Conservation (phyloP, 2,113 vertebrate genomes). For the Chloebia gouldiae region DNA sequence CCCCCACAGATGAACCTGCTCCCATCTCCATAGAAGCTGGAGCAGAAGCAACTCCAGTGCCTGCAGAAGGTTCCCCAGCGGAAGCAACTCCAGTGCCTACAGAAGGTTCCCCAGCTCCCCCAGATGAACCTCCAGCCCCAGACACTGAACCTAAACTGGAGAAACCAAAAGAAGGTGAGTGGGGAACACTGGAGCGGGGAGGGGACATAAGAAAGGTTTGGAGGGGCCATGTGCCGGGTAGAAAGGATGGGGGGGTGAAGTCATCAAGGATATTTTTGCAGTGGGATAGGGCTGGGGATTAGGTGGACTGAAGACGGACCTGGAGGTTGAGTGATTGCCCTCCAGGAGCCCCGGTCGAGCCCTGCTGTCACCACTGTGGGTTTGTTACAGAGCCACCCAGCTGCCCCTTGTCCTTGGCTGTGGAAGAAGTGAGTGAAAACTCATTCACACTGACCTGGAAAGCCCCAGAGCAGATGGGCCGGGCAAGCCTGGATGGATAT, state of each 20-base stretch:
- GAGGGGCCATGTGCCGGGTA: background rate
- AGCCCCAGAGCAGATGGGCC: conserved; percentile 76
- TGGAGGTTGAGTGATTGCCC: background rate
- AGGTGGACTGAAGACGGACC: background rate
- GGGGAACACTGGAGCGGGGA: background rate
- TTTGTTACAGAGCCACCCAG: conserved; percentile 79
- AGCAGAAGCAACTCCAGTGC: background rate
- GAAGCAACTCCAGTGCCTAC: background rate
- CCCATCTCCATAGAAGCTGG: background rate
- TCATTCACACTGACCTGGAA: conserved; percentile 86
- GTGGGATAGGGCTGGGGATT: background rate
- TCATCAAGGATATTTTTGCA: background rate
- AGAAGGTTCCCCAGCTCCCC: background rate
- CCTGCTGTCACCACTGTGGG: background rate
- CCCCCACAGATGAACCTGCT: background rate
- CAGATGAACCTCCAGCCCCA: conserved; percentile 51
- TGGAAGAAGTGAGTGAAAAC: conserved; percentile 84
- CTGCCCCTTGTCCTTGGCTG: conserved; percentile 74
- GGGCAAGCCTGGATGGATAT: conserved; percentile 82
- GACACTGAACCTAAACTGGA: conserved; percentile 26
- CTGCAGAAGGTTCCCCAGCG: background rate
- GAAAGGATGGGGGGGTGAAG: background rate
- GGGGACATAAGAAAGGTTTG: background rate
- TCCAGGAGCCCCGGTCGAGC: accelerated
- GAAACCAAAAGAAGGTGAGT: conserved; percentile 44